Conservation (phyloP, 1,140 invertebrate species). For the Achroia grisella region DNA sequence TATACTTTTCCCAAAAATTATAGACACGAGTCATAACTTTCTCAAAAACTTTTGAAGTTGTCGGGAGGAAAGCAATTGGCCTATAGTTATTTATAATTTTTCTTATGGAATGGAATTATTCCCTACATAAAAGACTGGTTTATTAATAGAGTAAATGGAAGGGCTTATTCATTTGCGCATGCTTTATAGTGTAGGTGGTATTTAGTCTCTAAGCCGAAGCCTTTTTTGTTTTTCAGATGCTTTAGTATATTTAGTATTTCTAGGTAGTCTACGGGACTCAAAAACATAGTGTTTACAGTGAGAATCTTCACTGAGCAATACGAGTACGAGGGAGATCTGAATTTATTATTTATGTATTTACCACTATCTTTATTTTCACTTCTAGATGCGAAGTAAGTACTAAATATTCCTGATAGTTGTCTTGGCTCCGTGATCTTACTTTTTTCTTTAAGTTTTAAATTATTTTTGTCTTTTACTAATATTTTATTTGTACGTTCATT, state of each 20-base stretch:
- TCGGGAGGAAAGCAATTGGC: constrained; percentile 1
- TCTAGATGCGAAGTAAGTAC: not conserved
- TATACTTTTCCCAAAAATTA: constrained; percentile 3
- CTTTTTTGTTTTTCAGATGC: too few relatives aligned
- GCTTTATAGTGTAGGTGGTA: too few relatives aligned
- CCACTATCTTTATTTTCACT: too few relatives aligned
- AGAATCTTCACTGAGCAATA: too few relatives aligned
- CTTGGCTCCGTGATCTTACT: not conserved
- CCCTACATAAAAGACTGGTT: constrained; percentile 3
- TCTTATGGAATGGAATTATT: not conserved
- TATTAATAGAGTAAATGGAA: not conserved
- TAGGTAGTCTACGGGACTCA: too few relatives aligned
- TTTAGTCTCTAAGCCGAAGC: too few relatives aligned
- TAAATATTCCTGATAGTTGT: not conserved
- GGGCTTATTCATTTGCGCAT: not conserved
- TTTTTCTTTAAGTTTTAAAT: constrained; percentile 5
- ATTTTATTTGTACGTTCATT: constrained; percentile 8
- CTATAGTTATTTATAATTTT: constrained; percentile 1
- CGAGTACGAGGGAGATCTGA: too few relatives aligned
- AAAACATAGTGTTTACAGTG: too few relatives aligned
- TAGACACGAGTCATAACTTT: not conserved
- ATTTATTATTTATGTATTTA: too few relatives aligned
- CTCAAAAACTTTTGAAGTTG: constrained; percentile 3
- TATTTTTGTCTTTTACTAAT: not conserved
- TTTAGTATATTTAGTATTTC: too few relatives aligned